Evolutionary conservation across 2,888 invertebrate species (phyloP), one percentile per base, ranked within the genome.

Genomic region (Drosophila testacea): DNA sequence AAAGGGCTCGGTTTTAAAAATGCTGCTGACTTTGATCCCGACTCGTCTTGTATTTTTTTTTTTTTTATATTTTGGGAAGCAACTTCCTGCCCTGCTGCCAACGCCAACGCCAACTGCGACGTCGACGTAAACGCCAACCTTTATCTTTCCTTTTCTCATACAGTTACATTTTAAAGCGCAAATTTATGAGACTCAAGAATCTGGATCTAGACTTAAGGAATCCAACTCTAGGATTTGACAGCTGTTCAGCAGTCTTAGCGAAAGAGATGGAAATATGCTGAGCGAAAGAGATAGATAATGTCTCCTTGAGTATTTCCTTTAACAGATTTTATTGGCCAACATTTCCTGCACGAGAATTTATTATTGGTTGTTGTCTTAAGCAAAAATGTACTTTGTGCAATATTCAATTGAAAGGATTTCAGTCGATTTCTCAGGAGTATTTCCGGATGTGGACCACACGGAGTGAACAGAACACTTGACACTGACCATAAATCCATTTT

Each of bases 181-280:
- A 68, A 83, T 83, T 83, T 89, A 89, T 69, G 67, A 65, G 73
- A 54, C 67, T 73, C 73, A 36, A 34, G 51, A 64, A 46, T 64
- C 48, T 41, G 51, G 38, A 54, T 11, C 38, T 47, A 9, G 55
- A n/a, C 38, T 52, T 28, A 6, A 13, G 46, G 22, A 38, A 32
- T 48, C n/a, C 10, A 51, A 39, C 10, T 54, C 62, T 50, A 10
- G 10, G 7, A 16, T 41, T 41, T 44, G 68, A 64, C 88, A 81
- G 82, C 88, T 84, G 88, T 61, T 16, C 27, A 38, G 27, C 36
- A 27, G 30, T 22, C 27, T 6, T 36, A 10, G 30, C 39, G 44
- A 41, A 6, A 59, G 39, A 0, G 27, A 51, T 22, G 0, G 13
- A 0, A 7, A 44, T 6, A 27, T 6, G 6, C 10, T 22, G 42